phyloP scores from a whole-genome alignment of 2,888 invertebrate species.

The Scaeva pyrastri region DNA sequence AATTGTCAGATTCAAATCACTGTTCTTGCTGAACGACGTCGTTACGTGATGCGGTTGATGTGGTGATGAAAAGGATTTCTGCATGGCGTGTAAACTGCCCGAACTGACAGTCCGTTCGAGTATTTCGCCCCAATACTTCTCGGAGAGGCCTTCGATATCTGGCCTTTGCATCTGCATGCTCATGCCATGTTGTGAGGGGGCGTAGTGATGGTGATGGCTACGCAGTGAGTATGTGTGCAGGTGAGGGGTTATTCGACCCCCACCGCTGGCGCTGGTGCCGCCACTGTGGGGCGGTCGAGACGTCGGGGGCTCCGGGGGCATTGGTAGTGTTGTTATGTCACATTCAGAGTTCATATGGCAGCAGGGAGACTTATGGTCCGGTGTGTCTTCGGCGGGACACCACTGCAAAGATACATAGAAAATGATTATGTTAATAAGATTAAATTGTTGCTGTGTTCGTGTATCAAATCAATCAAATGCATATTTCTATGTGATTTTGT shows the following conservation, averaged over 20 bases:
- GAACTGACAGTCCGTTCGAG: conserved; percentile 91
- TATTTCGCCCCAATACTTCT: conserved; percentile 91
- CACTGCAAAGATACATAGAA: conserved; percentile 79
- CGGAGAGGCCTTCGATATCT: conserved; percentile 88
- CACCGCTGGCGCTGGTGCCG: conserved; percentile 78
- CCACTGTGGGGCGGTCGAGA: conserved; percentile 81
- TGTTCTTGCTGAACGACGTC: conserved; percentile 83
- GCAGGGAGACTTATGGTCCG: conserved; percentile 83
- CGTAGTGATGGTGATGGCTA: conserved; percentile 69
- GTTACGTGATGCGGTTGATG: conserved; percentile 79
- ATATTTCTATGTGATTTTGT: too few relatives aligned
- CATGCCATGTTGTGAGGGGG: conserved; percentile 58
- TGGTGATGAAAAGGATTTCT: conserved; percentile 82
- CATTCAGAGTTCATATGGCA: conserved; percentile 82
- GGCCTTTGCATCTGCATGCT: conserved; percentile 84
- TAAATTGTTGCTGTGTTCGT: neutral
- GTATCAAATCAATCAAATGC: too few relatives aligned
- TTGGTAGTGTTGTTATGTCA: conserved; percentile 83
- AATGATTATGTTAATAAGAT: conserved; percentile 52
- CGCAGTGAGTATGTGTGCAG: conserved; percentile 59
- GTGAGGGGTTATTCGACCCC: conserved; percentile 80
- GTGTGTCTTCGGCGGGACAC: conserved; percentile 82
- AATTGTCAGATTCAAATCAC: conserved; percentile 81
- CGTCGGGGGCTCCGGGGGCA: conserved; percentile 83
- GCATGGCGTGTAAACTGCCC: conserved; percentile 89